Evolutionary conservation across 1,140 invertebrate genomes (phyloP).

Genomic region (Laupala kohalensis): DNA sequence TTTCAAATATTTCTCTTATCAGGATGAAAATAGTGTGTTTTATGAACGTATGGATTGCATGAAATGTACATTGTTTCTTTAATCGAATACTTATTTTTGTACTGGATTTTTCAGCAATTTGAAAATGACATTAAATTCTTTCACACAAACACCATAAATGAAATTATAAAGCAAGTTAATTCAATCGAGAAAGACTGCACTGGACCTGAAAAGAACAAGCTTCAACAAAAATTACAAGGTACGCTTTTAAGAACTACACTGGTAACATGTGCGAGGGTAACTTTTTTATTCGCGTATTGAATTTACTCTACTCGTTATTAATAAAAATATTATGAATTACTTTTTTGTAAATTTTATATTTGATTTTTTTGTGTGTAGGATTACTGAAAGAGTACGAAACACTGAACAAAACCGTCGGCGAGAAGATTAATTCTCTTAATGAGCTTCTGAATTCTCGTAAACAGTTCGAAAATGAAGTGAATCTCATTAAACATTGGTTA

Average conservation of each 20-base stretch:
- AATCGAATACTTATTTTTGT: no score
- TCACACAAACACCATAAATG: constrained; percentile 56
- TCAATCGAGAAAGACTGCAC: constrained; percentile 68
- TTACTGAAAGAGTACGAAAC: constrained; percentile 53
- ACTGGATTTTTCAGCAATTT: constrained; percentile 12
- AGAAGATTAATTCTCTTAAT: constrained; percentile 55
- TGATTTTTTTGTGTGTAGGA: constrained; percentile 22
- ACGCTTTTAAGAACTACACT: constrained; percentile 29
- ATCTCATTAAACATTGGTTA: constrained; percentile 70
- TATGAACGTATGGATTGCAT: no score
- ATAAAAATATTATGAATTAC: neutral
- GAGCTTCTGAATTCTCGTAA: constrained; percentile 61
- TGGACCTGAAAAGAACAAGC: constrained; percentile 39
- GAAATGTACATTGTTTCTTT: no score
- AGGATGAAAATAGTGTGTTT: no score
- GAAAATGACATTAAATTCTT: constrained; percentile 65
- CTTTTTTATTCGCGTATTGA: no score
- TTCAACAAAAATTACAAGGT: constrained; percentile 42
- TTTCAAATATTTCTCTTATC: no score
- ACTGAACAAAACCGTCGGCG: constrained; percentile 52
- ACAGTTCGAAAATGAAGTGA: constrained; percentile 65
- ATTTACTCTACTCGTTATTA: no score
- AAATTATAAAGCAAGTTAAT: constrained; percentile 60
- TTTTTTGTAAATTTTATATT: neutral
- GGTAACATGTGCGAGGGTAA: no score